These are phyloP conservation scores for Ctenochaetus hawaiiensis DNA, from an alignment of 2,797 vertebrate genomes.

Conservation along the genomic window DNA sequence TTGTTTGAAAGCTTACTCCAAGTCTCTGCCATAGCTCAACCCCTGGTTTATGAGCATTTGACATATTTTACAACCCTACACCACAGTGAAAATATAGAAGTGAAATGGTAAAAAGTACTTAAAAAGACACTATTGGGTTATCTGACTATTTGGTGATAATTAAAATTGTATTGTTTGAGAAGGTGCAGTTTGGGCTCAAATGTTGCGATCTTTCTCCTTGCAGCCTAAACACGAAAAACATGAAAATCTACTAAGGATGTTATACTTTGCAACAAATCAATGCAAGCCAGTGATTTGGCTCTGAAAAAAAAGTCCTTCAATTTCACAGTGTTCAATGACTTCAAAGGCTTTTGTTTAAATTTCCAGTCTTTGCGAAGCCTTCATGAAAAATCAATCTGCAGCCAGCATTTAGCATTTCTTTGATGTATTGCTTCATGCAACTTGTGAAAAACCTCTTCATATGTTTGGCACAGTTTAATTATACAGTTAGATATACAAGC, in stretches of 20 bases:
- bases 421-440: slow-evolving; percentile 84
- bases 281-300: slow-evolving; percentile 49
- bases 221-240: slow-evolving; percentile 32
- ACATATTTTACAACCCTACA: background rate
- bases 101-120: slow-evolving; percentile 7
- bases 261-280: slow-evolving; percentile 38
- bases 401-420: slow-evolving; percentile 47
- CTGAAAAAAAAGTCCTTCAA: slow-evolving; percentile 56
- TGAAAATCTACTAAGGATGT: slow-evolving; percentile 1
- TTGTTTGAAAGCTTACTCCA: background rate
- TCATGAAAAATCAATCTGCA: slow-evolving; percentile 23
- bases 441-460: slow-evolving; percentile 65
- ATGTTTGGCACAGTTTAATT: slow-evolving; percentile 82
- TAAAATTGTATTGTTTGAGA: background rate
- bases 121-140: slow-evolving; percentile 23
- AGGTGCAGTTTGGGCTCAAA: slow-evolving; percentile 24
- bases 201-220: background rate
- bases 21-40: background rate
- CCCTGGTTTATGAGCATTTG: slow-evolving; percentile 18
- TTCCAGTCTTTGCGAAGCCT: slow-evolving; percentile 45
- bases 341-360: slow-evolving; percentile 32
- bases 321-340: slow-evolving; percentile 80
- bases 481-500: slow-evolving; percentile 74
- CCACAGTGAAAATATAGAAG: slow-evolving; percentile 11
- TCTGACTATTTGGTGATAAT: slow-evolving; percentile 9